phyloP scores from a whole-genome alignment of 2,888 invertebrate genomes.

The Pristionchus exspectatus region DNA sequence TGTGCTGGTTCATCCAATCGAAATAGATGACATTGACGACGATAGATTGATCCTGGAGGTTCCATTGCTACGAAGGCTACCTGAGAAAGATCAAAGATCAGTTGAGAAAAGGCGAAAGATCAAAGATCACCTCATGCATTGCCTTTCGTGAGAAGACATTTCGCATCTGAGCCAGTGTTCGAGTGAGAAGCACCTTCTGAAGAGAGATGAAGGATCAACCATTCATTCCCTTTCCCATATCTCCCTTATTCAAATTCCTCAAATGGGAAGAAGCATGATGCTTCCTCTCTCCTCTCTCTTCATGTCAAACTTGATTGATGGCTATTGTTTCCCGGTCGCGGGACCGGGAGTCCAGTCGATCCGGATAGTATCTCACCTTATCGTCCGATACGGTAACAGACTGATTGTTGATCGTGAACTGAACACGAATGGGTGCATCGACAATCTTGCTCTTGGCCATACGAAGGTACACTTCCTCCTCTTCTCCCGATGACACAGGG shows the following conservation, averaged over 20 bases:
- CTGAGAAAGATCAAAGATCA: constrained; percentile 49
- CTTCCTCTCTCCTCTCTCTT: background rate
- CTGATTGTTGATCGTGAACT: constrained; percentile 51
- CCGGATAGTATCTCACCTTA: constrained; percentile 27
- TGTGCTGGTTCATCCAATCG: constrained; percentile 42
- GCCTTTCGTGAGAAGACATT: constrained; percentile 9
- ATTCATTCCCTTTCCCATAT: background rate
- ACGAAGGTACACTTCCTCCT: constrained; percentile 30
- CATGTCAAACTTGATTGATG: constrained; percentile 34
- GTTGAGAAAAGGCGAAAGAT: background rate
- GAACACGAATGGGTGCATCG: constrained; percentile 32
- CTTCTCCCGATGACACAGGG: constrained; percentile 35
- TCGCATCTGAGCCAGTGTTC: constrained; percentile 20
- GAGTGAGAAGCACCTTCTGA: constrained; percentile 25
- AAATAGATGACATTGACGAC: constrained; percentile 50
- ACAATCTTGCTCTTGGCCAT: constrained; percentile 21
- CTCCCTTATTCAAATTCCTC: constrained; percentile 36
- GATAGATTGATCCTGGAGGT: constrained; percentile 51
- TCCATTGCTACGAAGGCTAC: constrained; percentile 48
- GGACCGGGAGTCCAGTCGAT: background rate
- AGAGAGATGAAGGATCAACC: constrained; percentile 39
- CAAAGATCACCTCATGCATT: constrained; percentile 36
- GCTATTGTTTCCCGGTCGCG: constrained; percentile 31
- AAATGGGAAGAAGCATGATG: background rate
- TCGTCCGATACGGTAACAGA: constrained; percentile 49